Evolutionary conservation across 2,888 invertebrate species (phyloP), one percentile per base, ranked within the genome.

Genomic region (Caenorhabditis becei): DNA sequence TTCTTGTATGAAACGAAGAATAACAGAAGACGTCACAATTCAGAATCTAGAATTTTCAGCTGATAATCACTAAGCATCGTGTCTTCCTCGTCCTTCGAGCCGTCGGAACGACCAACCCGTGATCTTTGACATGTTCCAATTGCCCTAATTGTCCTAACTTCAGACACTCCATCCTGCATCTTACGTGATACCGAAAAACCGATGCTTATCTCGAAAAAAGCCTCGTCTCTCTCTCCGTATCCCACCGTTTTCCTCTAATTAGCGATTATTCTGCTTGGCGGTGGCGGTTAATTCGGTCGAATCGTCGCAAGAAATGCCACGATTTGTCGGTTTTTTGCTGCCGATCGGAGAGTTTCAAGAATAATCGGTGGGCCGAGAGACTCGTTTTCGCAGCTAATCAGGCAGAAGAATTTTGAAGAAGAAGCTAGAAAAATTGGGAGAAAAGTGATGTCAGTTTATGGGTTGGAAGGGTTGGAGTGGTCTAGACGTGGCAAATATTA

Each of bases 341-440:
- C 41, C 41, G 41, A 41, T 41, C 41, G 41, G 41, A 10, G 41
- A 41, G 41, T 41, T 41, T 41, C 41, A 41, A 41, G 41, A 41
- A 41, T 41, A 41, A 41, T 41, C 41, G 32, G 32, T n/a, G n/a
- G 41, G 16, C 41, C 41, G 41, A 41, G 41, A 41, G 41, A 41
- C 41, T 16, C 41, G 41, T 41, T 41, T 41, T 16, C 14, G 16
- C 41, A 41, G 41, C 32, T 32, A 32, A 32, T 10, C 32, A 32
- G 32, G 32, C 10, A 41, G 41, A 41, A 16, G 16, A 5, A 10
- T 41, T 41, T 41, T 41, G 41, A 41, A 32, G 32, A 32, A 7
- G 32, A 32, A 32, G 32, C 32, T 32, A 32, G 32, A 32, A 32
- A 32, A 10, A 7, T 4, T 5, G 16, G 16, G 16, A 11, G 41